These are phyloP conservation scores for Calypte anna DNA, from an alignment of 2,113 vertebrate species.

Conservation along the genomic window DNA sequence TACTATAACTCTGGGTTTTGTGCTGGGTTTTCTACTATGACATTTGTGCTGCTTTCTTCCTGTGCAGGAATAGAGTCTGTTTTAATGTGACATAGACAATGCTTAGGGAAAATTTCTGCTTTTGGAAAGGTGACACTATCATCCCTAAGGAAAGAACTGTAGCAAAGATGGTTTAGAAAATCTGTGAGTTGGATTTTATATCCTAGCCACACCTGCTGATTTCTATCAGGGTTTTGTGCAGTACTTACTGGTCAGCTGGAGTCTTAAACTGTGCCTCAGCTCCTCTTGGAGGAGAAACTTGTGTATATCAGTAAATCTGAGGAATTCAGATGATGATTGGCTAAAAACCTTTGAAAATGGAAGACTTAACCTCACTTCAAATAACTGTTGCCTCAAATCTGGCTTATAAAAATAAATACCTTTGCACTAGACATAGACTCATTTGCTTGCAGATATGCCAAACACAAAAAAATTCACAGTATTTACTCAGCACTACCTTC, in stretches of 20 bases:
- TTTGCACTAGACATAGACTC: rapidly evolving
- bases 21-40: background rate
- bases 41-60: background rate
- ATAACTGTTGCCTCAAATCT: background rate
- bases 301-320: background rate
- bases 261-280: background rate
- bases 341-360: background rate
- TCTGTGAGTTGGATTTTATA: background rate
- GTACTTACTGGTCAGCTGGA: rapidly evolving
- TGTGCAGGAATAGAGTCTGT: background rate
- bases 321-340: background rate
- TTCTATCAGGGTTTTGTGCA: background rate
- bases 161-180: background rate
- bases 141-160: background rate
- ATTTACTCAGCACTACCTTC: background rate
- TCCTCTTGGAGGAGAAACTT: background rate
- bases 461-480: background rate
- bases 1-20: background rate
- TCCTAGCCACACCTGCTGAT: background rate
- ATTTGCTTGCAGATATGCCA: background rate
- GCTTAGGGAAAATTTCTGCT: background rate
- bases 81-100: background rate
- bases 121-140: background rate
- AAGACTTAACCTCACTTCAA: background rate
- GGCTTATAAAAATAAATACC: background rate